Evolutionary conservation across 2,888 invertebrate species (phyloP), one percentile per base, ranked within the genome.

Genomic region (Pheosia gnoma): DNA sequence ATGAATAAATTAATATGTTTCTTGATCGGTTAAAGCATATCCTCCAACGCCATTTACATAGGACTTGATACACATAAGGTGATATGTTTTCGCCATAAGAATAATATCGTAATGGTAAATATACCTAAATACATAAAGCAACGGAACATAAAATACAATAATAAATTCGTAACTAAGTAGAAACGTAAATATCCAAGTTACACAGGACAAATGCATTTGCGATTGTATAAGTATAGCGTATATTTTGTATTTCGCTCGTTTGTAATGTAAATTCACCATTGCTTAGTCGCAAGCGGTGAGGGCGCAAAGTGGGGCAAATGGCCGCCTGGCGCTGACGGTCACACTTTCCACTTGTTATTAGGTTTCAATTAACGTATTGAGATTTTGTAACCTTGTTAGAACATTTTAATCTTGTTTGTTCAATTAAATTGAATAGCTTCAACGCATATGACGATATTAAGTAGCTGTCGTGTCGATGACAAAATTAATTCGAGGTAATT

Each of bases 221-320:
- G 75, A 77, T 80, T 25, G 25, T 25, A 70, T 66, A 72, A 68
- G 71, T 70, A 79, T 77, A 78, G 77, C 72, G 79, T 76, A 76
- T 79, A 83, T 82, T 81, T 82, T 79, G 81, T 81, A 77, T 84
- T 84, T 82, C 79, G 75, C 79, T 83, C 86, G 86, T 88, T 87
- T 88, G 86, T 84, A 80, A 88, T 88, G 88, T 84, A 87, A 88
- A 88, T 88, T 82, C 83, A 83, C 86, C 81, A 84, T 82, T 81
- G 83, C 83, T 87, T 83, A 83, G 81, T 80, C 69, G 67, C 71
- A 74, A 66, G 75, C 69, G 71, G 79, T 77, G 78, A 79, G 75
- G 71, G 69, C 70, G 74, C 79, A 72, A 79, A 79, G 77, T 72
- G 72, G 71, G 77, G 75, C 73, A 72, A 82, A 81, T 79, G 79